Base-by-base conservation (phyloP, 2,797 vertebrate species). In the Tolypeutes matacus region DNA sequence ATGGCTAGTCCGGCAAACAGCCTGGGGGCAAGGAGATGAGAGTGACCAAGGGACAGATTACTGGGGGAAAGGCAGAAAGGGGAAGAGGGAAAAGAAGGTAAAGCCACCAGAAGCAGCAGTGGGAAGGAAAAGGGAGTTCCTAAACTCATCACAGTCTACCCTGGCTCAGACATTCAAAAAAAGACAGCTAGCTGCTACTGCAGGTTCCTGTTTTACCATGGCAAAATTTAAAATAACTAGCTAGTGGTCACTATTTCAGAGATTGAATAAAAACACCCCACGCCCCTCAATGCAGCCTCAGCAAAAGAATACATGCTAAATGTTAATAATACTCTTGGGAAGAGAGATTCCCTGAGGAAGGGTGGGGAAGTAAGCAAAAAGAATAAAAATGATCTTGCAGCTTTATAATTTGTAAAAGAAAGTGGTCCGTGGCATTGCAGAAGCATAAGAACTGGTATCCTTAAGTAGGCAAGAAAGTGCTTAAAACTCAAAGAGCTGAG, bases 221-320 rank as follows among this genome's bases (percentile, higher is more conserved):
- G 62, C 11, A 85, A 89, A 85, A 67, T 53, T 92, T 95, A 86
- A 95, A 93, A 70, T 82, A 92, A 93, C n/a, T 58, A 62, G 10
- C 18, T 75, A 62, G 82, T 20, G 1, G 0, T 27, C 23, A 51
- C 5, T 86, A 87, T 88, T 96, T 97, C 89, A 49, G 92, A 93
- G 78, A 95, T 77, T 80, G 82, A 95, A 96, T 72, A 92, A 94
- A 96, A 94, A 94, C 39, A 93, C 83, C n/a, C 20, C 36, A 86
- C 4, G 1, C 7, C 31, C 70, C 14, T 90, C 62, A 86, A 64
- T 83, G 81, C 23, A 82, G 31, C 70, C 62, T 96, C 75, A 91
- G 77, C 34, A 93, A 89, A 93, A 92, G 42, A 93, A 94, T 85
- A 92, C 75, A 87, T 3, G 34, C 58, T 87, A 94, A 80, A 86